Percentiles rank a stretch among this genome's conserved stretches.
phyloP scores from a whole-genome alignment of 2,888 invertebrate genomes.

The Cephus rjabovi region DNA sequence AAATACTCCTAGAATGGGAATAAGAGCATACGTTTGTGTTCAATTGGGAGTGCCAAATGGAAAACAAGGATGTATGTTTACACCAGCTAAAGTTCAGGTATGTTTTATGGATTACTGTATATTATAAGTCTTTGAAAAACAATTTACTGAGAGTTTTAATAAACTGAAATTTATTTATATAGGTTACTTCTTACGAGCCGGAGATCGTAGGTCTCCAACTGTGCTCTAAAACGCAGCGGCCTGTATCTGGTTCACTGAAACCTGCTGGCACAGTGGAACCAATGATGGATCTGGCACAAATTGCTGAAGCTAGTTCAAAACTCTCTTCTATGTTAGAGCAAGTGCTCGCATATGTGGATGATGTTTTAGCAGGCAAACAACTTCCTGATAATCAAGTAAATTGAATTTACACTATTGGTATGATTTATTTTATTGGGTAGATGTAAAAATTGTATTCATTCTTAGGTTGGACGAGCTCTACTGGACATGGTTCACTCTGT shows the following conservation, averaged over 20 bases:
- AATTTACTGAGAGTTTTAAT: background rate
- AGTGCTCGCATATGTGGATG: constrained; percentile 89
- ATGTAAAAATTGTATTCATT: background rate
- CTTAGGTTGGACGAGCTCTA: constrained; percentile 82
- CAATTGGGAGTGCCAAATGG: constrained; percentile 94
- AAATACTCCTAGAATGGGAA: constrained; percentile 86
- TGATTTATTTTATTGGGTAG: constrained; percentile 1
- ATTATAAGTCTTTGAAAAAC: background rate
- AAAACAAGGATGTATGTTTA: constrained; percentile 95
- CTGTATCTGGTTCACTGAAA: constrained; percentile 66
- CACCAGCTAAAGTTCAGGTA: constrained; percentile 88
- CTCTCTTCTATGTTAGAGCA: constrained; percentile 82
- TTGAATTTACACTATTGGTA: background rate
- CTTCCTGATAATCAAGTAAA: constrained; percentile 78
- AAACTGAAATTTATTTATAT: background rate
- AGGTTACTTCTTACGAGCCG: constrained; percentile 88
- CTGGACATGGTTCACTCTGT: constrained; percentile 92
- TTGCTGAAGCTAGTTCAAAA: constrained; percentile 86
- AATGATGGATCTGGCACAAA: constrained; percentile 80
- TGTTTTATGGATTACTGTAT: background rate
- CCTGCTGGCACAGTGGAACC: constrained; percentile 75
- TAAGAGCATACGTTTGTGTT: constrained; percentile 94
- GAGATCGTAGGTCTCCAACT: constrained; percentile 87
- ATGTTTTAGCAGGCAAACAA: constrained; percentile 84
- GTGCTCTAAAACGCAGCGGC: constrained; percentile 80